These are phyloP conservation scores for Clarias magur DNA, from an alignment of 2,113 vertebrate species.

Conservation along the genomic window DNA sequence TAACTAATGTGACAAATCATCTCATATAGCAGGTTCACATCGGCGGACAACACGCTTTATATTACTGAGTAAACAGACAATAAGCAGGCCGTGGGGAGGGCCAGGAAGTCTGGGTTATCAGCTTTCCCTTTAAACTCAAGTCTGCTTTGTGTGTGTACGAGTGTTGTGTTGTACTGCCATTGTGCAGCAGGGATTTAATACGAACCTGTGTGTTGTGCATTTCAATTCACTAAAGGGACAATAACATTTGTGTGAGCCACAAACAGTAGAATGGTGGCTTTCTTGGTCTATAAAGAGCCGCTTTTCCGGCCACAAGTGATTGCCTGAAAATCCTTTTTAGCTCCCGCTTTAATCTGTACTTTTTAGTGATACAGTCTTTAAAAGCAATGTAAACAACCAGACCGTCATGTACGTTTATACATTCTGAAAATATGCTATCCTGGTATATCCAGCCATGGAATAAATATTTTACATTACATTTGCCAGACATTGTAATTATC, in stretches of 20 bases:
- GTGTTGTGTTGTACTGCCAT: conserved; percentile 53
- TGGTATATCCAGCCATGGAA: background rate
- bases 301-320: conserved; percentile 31
- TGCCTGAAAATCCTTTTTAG: conserved; percentile 3
- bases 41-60: conserved; percentile 58
- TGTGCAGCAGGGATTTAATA: conserved; percentile 65
- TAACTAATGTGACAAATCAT: conserved; percentile 75
- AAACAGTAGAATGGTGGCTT: conserved; percentile 35
- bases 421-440: background rate
- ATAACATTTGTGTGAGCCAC: conserved; percentile 61
- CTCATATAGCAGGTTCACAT: conserved; percentile 66
- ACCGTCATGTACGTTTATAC: conserved; percentile 6
- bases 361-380: conserved; percentile 20
- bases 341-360: background rate
- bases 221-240: conserved; percentile 64
- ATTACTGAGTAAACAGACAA: conserved; percentile 69
- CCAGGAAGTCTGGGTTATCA: conserved; percentile 35
- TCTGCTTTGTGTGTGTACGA: conserved; percentile 40
- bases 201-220: conserved; percentile 56
- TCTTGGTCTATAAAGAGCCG: conserved; percentile 7
- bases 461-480: background rate
- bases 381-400: background rate
- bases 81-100: conserved; percentile 44
- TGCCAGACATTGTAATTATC: background rate
- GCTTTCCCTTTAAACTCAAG: conserved; percentile 36